Conservation (phyloP, 2,888 invertebrate genomes). For the Lasius platythorax region DNA sequence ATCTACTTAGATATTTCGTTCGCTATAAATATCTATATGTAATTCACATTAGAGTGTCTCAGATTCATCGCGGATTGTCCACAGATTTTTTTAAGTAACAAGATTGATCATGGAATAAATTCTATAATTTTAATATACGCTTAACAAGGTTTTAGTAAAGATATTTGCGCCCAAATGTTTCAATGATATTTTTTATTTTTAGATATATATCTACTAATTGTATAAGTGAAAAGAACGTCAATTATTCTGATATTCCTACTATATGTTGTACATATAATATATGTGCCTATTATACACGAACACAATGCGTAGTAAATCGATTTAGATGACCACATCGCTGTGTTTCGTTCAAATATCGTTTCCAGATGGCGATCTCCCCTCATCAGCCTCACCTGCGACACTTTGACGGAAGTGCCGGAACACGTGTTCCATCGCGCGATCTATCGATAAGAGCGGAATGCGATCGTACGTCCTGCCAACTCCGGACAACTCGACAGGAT, state of each 20-base stretch:
- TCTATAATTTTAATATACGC: background rate
- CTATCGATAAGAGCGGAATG: constrained; percentile 32
- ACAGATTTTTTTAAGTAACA: background rate
- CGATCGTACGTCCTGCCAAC: background rate
- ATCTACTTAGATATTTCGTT: constrained; percentile 17
- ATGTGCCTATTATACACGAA: background rate
- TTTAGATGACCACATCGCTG: background rate
- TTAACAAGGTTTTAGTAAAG: background rate
- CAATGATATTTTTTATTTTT: background rate
- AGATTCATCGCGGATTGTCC: constrained; percentile 9
- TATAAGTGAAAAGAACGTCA: background rate
- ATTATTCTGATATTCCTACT: background rate
- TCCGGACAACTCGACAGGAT: constrained; percentile 19
- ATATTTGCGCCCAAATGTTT: background rate
- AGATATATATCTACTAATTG: background rate
- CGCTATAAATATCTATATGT: constrained; percentile 31
- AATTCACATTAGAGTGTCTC: constrained; percentile 3
- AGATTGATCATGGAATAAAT: background rate
- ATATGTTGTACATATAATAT: background rate
- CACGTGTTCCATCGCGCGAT: constrained; percentile 36
- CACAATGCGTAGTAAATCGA: background rate
- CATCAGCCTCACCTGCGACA: background rate
- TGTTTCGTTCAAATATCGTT: constrained; percentile 19
- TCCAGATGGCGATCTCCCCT: background rate
- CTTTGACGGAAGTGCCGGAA: constrained; percentile 9